Percentiles rank a stretch among this genome's conserved stretches.
phyloP scores from a whole-genome alignment of 2,888 invertebrate species.

The Cerastoderma edule region DNA sequence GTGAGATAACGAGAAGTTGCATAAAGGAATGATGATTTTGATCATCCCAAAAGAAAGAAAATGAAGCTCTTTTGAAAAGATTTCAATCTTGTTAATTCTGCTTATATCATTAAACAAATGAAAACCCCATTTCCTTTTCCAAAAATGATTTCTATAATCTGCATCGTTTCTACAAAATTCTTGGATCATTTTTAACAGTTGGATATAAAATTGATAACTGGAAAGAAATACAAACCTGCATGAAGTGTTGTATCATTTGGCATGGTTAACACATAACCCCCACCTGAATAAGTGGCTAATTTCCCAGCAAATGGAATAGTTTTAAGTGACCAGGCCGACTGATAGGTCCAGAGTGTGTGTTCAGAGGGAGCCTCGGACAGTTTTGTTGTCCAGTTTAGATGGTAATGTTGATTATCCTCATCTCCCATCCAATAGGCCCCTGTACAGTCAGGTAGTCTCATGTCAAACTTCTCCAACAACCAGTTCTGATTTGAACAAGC shows the following conservation, averaged over 20 bases:
- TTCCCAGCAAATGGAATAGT: conserved; percentile 64
- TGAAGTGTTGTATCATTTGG: conserved; percentile 33
- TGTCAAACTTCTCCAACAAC: conserved; percentile 33
- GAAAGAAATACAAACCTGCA: conserved; percentile 30
- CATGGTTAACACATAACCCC: conserved; percentile 68
- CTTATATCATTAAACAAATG: no score
- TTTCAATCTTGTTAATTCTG: no score
- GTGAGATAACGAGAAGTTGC: no score
- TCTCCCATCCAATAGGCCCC: conserved; percentile 58
- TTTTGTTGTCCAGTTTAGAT: conserved; percentile 57
- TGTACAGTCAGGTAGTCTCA: conserved; percentile 48
- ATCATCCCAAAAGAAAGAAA: no score
- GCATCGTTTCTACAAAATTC: no score
- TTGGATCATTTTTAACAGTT: no score
- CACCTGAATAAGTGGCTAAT: conserved; percentile 73
- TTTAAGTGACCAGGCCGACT: conserved; percentile 61
- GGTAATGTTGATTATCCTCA: conserved; percentile 61
- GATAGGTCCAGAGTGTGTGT: conserved; percentile 60
- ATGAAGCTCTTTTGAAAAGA: no score
- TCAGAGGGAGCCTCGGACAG: conserved; percentile 9
- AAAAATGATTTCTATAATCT: no score
- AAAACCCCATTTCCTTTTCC: no score
- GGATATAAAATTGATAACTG: no score
- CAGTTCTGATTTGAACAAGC: conserved; percentile 22
- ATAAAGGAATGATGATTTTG: no score